A percentile compares a stretch with the other conserved stretches of the same genome.
Conservation (phyloP, 2,113 vertebrate species). For the Pongo pygmaeus region DNA sequence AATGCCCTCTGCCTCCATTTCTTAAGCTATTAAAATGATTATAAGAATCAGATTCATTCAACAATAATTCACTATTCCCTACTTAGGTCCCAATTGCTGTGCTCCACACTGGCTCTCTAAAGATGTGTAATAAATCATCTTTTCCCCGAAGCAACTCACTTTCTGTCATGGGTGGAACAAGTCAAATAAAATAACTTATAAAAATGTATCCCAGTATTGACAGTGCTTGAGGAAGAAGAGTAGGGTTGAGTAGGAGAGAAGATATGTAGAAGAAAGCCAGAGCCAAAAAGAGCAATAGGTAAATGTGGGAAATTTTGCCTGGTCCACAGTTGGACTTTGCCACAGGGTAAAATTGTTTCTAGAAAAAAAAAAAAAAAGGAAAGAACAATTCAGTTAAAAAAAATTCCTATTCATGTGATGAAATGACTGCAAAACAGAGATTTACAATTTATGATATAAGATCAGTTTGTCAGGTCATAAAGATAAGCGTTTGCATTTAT, state of each 20-base stretch:
- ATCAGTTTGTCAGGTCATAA: neutral
- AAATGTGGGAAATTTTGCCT: neutral
- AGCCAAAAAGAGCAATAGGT: neutral
- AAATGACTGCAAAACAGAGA: constrained; percentile 8
- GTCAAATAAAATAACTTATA: neutral
- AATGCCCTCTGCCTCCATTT: neutral
- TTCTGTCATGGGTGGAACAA: neutral
- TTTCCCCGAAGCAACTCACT: neutral
- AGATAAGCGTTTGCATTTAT: constrained; percentile 34
- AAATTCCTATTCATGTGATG: neutral
- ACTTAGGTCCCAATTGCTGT: neutral
- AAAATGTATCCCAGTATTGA: neutral
- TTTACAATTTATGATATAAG: constrained; percentile 35
- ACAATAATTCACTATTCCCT: neutral
- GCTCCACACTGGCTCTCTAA: neutral
- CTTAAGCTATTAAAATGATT: neutral
- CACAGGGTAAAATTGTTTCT: neutral
- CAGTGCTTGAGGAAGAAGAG: neutral
- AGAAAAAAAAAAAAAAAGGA: neutral
- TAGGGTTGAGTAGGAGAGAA: neutral
- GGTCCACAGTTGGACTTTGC: neutral
- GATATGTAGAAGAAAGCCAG: neutral
- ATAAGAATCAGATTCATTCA: neutral
- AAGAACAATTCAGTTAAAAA: neutral
- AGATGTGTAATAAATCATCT: neutral